These are phyloP conservation scores for Drosophila borborema DNA, from an alignment of 2,888 invertebrate species.

Conservation along the genomic window DNA sequence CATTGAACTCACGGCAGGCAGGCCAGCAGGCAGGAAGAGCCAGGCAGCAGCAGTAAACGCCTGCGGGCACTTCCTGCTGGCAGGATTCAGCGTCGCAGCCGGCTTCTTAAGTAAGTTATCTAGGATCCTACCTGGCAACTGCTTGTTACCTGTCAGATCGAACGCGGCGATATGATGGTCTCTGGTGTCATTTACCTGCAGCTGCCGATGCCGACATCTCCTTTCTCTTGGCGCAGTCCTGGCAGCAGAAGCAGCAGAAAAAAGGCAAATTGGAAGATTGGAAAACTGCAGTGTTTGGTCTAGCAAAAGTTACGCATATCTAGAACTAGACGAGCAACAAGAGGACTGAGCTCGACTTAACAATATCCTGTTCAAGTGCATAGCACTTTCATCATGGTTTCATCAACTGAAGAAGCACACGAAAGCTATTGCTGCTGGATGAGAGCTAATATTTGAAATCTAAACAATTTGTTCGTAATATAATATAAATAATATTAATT, in stretches of 20 bases:
- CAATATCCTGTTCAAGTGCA: not conserved
- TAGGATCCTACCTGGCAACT: constrained; percentile 36
- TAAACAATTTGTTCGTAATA: not conserved
- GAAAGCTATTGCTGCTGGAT: not conserved
- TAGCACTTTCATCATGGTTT: not conserved
- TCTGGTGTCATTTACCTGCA: constrained; percentile 73
- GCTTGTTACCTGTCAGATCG: constrained; percentile 76
- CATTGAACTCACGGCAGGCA: constrained; percentile 20
- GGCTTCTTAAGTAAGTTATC: constrained; percentile 52
- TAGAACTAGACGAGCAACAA: constrained; percentile 1
- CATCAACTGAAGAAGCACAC: too few relatives aligned
- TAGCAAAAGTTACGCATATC: constrained; percentile 4
- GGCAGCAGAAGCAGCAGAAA: not conserved
- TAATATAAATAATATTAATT: too few relatives aligned
- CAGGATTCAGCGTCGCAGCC: constrained; percentile 46
- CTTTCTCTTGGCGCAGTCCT: constrained; percentile 5
- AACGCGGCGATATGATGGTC: constrained; percentile 56
- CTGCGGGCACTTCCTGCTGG: constrained; percentile 49
- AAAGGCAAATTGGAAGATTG: constrained; percentile 38
- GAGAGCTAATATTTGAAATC: not conserved
- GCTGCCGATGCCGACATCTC: constrained; percentile 30
- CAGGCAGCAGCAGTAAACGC: constrained; percentile 9
- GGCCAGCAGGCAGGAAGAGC: constrained; percentile 19
- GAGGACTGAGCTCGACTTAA: not conserved
- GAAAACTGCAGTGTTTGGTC: constrained; percentile 8